Evolutionary conservation across 2,888 invertebrate species (phyloP).

Genomic region (Volucella inanis): DNA sequence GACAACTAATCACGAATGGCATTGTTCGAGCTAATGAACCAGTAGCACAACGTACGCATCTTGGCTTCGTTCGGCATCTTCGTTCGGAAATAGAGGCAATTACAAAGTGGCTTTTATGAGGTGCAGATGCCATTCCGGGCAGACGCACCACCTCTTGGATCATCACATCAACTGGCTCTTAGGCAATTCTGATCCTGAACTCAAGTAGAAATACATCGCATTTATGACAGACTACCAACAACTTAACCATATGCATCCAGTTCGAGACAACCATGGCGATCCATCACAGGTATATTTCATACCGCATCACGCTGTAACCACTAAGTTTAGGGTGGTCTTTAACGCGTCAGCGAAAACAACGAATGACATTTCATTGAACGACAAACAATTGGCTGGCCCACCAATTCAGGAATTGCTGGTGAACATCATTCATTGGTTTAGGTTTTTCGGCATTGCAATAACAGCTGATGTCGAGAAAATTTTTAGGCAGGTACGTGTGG

Average conservation of each 20-base stretch:
- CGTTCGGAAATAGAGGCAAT: too few relatives aligned
- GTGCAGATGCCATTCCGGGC: too few relatives aligned
- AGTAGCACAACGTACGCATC: too few relatives aligned
- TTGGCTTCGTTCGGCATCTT: too few relatives aligned
- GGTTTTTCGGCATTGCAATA: conserved; percentile 11
- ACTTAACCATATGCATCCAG: conserved; percentile 12
- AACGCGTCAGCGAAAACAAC: conserved; percentile 32
- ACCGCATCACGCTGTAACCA: conserved; percentile 54
- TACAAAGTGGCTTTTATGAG: too few relatives aligned
- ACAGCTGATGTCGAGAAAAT: conserved; percentile 17
- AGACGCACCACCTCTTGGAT: too few relatives aligned
- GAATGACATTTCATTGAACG: conserved; percentile 9
- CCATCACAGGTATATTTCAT: conserved; percentile 39
- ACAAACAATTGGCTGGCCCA: conserved; percentile 4
- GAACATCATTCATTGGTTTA: conserved; percentile 3
- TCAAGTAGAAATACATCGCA: too few relatives aligned
- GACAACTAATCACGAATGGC: too few relatives aligned
- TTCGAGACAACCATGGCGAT: neutral
- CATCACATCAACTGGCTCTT: too few relatives aligned
- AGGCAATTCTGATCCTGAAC: too few relatives aligned
- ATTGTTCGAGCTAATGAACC: too few relatives aligned
- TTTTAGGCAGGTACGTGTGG: conserved; percentile 10
- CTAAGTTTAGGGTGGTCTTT: conserved; percentile 58
- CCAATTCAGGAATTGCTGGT: conserved; percentile 3
- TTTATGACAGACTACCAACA: conserved; percentile 6